Evolutionary conservation across 2,888 invertebrate species (phyloP), one percentile per base, ranked within the genome.

Genomic region (Masnerella sp.): DNA sequence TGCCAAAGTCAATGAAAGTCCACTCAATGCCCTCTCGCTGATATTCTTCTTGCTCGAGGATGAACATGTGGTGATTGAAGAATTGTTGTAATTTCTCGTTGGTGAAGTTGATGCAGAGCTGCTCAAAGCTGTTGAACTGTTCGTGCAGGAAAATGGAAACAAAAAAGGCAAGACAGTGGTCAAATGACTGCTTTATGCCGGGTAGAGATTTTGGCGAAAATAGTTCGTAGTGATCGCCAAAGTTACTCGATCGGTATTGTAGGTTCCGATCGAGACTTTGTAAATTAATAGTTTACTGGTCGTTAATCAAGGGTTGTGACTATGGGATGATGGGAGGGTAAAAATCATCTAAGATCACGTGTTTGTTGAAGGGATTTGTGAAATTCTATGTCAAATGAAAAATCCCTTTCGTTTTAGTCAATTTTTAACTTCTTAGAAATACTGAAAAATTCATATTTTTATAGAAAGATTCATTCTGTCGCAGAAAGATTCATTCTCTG

Each of bases 31-130:
- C 98, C 90, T 99, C 98, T 87, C 91, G 93, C 88, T 95, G 96
- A 91, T 99, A 99, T 89, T 98, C 98, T 90, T 99, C 98, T 93
- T 99, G 98, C 90, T 99, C 98, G 89, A 98, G 91, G 81, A 99
- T 98, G 90, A 99, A 99, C 98, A 99, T 99, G 93, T 97, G 95
- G 89, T 99, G 98, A 91, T 99, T 98, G 93, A 99, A 99, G 92
- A 98, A 99, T 91, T 99, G 98, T 91, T 99, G 98, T 83, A 99
- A 93, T 91, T 98, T 97, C 90, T 99, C 98, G 88, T 93, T 93
- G 85, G 93, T 93, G 89, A 93, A 93, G 90, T 93, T 93, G 90
- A 93, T 93, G 89, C 93, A 93, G 80, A 93, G 89, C 88, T 94
- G 93, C 88, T 93, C 93, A 89, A 93, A 93, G 83, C 92, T 92